A percentile compares a stretch with the other conserved stretches of the same genome.
These are phyloP conservation scores for Astatoreochromis straeleni DNA, from an alignment of 2,113 vertebrate species.

Conservation along the genomic window DNA sequence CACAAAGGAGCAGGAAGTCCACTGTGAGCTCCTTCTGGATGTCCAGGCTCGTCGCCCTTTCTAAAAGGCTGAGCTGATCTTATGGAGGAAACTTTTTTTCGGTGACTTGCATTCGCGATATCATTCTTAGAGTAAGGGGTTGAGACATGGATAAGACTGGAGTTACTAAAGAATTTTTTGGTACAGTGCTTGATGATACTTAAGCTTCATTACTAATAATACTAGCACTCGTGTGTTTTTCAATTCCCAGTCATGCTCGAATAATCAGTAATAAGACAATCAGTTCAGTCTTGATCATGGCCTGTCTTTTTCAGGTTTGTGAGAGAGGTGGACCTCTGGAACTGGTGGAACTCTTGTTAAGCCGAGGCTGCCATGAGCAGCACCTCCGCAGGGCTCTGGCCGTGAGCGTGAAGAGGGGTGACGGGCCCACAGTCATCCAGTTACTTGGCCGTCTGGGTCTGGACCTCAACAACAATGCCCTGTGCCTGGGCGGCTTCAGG, in stretches of 20 bases:
- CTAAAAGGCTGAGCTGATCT: not conserved
- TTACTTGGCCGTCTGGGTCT: constrained; percentile 84
- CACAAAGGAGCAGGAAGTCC: not conserved
- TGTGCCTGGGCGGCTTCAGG: constrained; percentile 88
- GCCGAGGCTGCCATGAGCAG: constrained; percentile 81
- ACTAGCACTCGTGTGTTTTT: not conserved
- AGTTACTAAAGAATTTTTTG: not conserved
- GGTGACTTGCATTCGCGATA: not conserved
- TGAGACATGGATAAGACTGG: not conserved
- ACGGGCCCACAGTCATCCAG: constrained; percentile 77
- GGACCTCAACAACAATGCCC: constrained; percentile 82
- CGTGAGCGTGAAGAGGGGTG: constrained; percentile 77
- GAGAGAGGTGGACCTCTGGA: constrained; percentile 81
- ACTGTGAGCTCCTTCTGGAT: not conserved
- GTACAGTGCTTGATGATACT: not conserved
- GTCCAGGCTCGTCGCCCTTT: not conserved
- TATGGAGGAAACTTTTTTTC: not conserved
- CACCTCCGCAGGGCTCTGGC: constrained; percentile 81
- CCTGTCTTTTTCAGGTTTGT: constrained; percentile 68
- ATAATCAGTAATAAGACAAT: not conserved
- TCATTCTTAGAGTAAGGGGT: not conserved
- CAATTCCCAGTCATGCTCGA: not conserved
- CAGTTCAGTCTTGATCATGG: not conserved
- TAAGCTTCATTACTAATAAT: not conserved
- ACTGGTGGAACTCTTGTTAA: constrained; percentile 85